Evolutionary conservation across 2,888 invertebrate species (phyloP), one percentile per base, ranked within the genome.

Genomic region (Dascillus cervinus): DNA sequence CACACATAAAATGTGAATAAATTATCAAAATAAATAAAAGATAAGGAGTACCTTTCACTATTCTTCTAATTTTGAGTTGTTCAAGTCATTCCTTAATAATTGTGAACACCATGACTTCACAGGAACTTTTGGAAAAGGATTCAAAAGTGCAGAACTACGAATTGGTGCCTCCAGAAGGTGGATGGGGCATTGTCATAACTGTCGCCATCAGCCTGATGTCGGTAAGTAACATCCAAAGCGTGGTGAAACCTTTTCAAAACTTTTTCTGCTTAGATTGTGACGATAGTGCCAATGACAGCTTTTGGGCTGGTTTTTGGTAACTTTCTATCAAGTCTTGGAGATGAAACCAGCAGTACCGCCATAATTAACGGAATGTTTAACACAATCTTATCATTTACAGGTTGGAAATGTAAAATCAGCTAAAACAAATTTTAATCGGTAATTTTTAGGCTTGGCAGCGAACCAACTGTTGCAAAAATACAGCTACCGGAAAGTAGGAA

Each of bases 131-230:
- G n/a, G n/a, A n/a, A n/a, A n/a, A n/a, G n/a, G n/a, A n/a, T n/a
- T n/a, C n/a, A n/a, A n/a, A n/a, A n/a, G n/a, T n/a, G n/a, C n/a
- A 43, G 15, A 36, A 41, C 12, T 51, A 50, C 24, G 46, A 53
- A 39, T 33, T 53, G n/a, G 29, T 48, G 20, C 42, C 53, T 19
- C 57, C 59, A 1, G 59, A 59, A 32, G 86, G 87, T 3, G 86
- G 86, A 1, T 88, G 84, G 83, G 87, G 86, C 0, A 84, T 83
- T 59, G 62, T 83, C 28, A 74, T 87, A 8, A 79, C 82, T 17
- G 50, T 83, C 5, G 83, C 83, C 11, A 77, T 84, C 52, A 77
- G 81, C 44, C 60, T 84, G 38, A 77, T 81, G 21, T 82, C 82
- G 56, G 84, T 86, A 68, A 80, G 82, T 76, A 8, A n/a, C n/a